A percentile compares a stretch with the other conserved stretches of the same genome.
Conservation (phyloP, 2,888 invertebrate genomes). For the Electrophaes corylata region DNA sequence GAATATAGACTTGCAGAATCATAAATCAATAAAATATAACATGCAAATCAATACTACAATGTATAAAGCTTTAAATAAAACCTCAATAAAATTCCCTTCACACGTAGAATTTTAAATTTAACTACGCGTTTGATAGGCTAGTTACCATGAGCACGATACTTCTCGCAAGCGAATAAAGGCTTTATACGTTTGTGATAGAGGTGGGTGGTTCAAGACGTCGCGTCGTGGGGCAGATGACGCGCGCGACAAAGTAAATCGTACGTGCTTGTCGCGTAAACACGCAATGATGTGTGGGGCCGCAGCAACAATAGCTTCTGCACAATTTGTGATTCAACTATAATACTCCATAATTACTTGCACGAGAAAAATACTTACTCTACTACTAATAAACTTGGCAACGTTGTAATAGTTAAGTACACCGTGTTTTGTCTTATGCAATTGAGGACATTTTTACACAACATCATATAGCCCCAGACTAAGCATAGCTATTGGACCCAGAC, state of each 20-base stretch:
- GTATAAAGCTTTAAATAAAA: slow-evolving; percentile 54
- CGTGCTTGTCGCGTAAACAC: slow-evolving; percentile 80
- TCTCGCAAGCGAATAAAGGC: slow-evolving; percentile 18
- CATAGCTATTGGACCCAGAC: too few species aligned
- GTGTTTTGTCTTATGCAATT: too few species aligned
- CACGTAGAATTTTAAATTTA: slow-evolving; percentile 71
- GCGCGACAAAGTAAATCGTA: slow-evolving; percentile 80
- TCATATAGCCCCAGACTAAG: too few species aligned
- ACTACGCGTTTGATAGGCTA: slow-evolving; percentile 59
- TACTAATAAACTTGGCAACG: too few species aligned
- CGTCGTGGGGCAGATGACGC: slow-evolving; percentile 65
- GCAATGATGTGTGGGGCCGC: slow-evolving; percentile 77
- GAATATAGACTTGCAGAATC: slow-evolving; percentile 16
- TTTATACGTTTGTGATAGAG: slow-evolving; percentile 28
- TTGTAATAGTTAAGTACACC: too few species aligned
- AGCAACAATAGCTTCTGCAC: slow-evolving; percentile 76
- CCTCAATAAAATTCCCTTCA: slow-evolving; percentile 65
- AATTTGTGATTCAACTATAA: slow-evolving; percentile 80
- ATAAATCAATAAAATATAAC: slow-evolving; percentile 22
- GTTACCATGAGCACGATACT: slow-evolving; percentile 39
- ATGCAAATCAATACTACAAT: slow-evolving; percentile 32
- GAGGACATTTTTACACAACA: too few species aligned
- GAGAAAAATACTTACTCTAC: slow-evolving; percentile 49
- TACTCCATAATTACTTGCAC: slow-evolving; percentile 63
- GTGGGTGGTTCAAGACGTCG: slow-evolving; percentile 37